Percentiles rank a stretch among this genome's conserved stretches.
phyloP scores from a whole-genome alignment of 2,888 invertebrate species.

The Tuberolachnus salignus region DNA sequence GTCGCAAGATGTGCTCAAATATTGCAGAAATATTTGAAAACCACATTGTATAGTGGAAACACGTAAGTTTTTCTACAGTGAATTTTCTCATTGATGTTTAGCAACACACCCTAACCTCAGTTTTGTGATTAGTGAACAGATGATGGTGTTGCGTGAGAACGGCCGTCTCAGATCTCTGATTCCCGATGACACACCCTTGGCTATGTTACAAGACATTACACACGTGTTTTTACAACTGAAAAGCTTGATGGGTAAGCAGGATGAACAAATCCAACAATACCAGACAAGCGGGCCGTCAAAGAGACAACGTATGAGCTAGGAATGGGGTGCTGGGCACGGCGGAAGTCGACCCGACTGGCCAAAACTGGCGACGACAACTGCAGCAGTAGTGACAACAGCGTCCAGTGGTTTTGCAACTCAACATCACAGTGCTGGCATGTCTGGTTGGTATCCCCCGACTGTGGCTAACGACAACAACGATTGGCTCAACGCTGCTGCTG shows the following conservation, averaged over 20 bases:
- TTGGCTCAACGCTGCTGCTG: slow-evolving; percentile 58
- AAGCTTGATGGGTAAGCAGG: slow-evolving; percentile 43
- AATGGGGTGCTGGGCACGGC: slow-evolving; percentile 63
- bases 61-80: slow-evolving; percentile 68
- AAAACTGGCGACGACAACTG: slow-evolving; percentile 54
- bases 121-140: slow-evolving; percentile 65
- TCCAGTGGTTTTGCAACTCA: slow-evolving; percentile 37
- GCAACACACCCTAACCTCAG: not conserved
- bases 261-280: slow-evolving; percentile 57
- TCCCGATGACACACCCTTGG: slow-evolving; percentile 61
- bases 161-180: slow-evolving; percentile 74
- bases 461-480: slow-evolving; percentile 57
- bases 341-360: slow-evolving; percentile 58
- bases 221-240: slow-evolving; percentile 10
- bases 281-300: slow-evolving; percentile 61
- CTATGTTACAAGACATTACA: slow-evolving; percentile 63
- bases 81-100: not conserved
- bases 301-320: slow-evolving; percentile 70
- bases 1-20: slow-evolving; percentile 78
- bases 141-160: slow-evolving; percentile 76
- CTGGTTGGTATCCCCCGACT: slow-evolving; percentile 45
- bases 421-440: not conserved
- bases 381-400: too few species aligned
- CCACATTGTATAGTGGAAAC: slow-evolving; percentile 83
- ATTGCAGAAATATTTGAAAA: slow-evolving; percentile 76